A percentile compares a stretch with the other conserved stretches of the same genome.
Evolutionary conservation across 2,797 vertebrate species (phyloP).

Genomic region (Alectoris magna): DNA sequence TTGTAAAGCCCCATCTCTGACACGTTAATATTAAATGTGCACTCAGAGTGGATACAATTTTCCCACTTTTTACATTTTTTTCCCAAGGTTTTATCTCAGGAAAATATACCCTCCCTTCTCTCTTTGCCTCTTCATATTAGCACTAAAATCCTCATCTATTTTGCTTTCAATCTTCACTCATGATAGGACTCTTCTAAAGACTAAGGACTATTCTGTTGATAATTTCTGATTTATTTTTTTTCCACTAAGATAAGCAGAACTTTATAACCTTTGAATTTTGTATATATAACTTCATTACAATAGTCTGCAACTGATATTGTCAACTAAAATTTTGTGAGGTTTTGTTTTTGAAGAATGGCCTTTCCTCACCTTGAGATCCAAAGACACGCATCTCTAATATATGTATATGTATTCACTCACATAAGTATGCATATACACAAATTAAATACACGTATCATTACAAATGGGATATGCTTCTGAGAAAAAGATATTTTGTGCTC

Average conservation of each 20-base stretch:
- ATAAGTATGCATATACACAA: background rate
- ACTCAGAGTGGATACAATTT: background rate
- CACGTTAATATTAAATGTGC: background rate
- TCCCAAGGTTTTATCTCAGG: background rate
- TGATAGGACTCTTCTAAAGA: constrained; percentile 6
- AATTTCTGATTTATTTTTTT: constrained; percentile 30
- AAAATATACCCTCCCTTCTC: background rate
- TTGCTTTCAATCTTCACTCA: constrained; percentile 11
- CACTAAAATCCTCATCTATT: constrained; percentile 32
- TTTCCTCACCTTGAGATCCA: background rate
- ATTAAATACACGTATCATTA: background rate
- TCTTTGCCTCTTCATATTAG: background rate
- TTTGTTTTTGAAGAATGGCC: constrained; percentile 2
- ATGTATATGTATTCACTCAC: background rate
- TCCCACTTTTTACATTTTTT: background rate
- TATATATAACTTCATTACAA: constrained; percentile 15
- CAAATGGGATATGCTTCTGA: background rate
- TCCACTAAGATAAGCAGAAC: constrained; percentile 40
- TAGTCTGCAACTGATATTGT: background rate
- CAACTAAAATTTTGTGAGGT: background rate
- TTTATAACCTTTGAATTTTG: constrained; percentile 45
- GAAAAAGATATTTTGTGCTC: background rate
- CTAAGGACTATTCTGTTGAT: background rate
- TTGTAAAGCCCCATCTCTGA: background rate
- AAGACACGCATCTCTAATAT: background rate